Conservation (phyloP, 2,888 invertebrate genomes). For the Drosophila tanythrix region DNA sequence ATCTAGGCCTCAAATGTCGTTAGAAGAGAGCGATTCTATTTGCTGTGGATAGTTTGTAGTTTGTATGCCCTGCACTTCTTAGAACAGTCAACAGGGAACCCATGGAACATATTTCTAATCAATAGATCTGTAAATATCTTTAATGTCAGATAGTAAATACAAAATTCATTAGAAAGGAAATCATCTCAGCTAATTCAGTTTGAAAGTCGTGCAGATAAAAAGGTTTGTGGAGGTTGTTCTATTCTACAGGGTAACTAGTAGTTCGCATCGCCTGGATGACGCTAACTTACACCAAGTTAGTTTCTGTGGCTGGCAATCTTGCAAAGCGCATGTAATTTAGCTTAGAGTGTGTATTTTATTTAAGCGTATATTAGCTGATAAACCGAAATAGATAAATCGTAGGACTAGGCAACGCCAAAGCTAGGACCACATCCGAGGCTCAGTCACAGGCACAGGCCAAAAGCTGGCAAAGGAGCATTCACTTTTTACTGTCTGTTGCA, state of each 20-base stretch:
- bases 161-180: not conserved
- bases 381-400: constrained; percentile 76
- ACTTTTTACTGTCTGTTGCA: constrained; percentile 3
- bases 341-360: constrained; percentile 80
- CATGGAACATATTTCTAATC: not conserved
- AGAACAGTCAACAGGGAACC: not conserved
- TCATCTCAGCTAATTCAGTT: not conserved
- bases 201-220: not conserved
- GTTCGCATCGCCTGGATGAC: not conserved
- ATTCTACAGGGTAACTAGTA: constrained; percentile 17
- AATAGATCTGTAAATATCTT: not conserved
- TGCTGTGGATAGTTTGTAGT: not conserved
- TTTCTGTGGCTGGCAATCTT: constrained; percentile 48
- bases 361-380: constrained; percentile 81
- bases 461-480: constrained; percentile 12
- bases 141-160: not conserved
- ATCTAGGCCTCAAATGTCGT: constrained; percentile 62
- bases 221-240: not conserved
- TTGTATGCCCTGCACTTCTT: constrained; percentile 15
- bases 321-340: constrained; percentile 72
- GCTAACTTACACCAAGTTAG: constrained; percentile 9
- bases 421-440: constrained; percentile 19
- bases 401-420: constrained; percentile 5
- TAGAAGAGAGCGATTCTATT: constrained; percentile 55
- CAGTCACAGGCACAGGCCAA: constrained; percentile 20